phyloP scores from a whole-genome alignment of 2,888 invertebrate species.

The Synanthedon vespiformis region DNA sequence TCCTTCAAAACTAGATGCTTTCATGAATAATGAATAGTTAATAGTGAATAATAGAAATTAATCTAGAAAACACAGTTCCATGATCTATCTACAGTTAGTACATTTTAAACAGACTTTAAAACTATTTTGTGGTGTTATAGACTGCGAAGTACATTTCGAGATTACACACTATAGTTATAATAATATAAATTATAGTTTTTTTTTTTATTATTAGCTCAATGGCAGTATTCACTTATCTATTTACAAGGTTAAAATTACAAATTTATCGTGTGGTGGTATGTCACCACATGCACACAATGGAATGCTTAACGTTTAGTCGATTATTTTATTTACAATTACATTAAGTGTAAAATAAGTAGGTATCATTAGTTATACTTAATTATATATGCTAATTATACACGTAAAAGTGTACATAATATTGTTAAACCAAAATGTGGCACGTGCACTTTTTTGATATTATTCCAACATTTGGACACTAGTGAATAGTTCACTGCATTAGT shows the following conservation, averaged over 20 bases:
- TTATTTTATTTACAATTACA: slow-evolving; percentile 28
- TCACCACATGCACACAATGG: slow-evolving; percentile 40
- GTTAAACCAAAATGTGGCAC: no score
- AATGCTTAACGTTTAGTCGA: slow-evolving; percentile 34
- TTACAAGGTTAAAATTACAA: slow-evolving; percentile 22
- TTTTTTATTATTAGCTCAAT: slow-evolving; percentile 19
- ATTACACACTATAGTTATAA: slow-evolving; percentile 18
- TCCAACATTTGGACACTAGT: no score
- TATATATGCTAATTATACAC: no score
- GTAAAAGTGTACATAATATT: no score
- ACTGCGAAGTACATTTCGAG: slow-evolving; percentile 27
- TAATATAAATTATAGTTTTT: slow-evolving; percentile 11
- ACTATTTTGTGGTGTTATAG: slow-evolving; percentile 36
- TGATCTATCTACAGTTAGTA: neutral
- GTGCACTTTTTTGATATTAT: no score
- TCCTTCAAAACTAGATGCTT: no score
- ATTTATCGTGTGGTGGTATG: neutral
- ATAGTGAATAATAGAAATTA: no score
- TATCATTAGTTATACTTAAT: slow-evolving; percentile 4
- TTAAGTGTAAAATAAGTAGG: slow-evolving; percentile 15
- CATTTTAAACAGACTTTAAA: neutral
- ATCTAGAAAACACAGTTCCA: neutral
- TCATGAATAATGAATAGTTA: no score
- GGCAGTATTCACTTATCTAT: slow-evolving; percentile 42
- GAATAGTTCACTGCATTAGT: no score